Base-by-base conservation (phyloP, 1,140 invertebrate species). In the Macrostomum lignano region DNA sequence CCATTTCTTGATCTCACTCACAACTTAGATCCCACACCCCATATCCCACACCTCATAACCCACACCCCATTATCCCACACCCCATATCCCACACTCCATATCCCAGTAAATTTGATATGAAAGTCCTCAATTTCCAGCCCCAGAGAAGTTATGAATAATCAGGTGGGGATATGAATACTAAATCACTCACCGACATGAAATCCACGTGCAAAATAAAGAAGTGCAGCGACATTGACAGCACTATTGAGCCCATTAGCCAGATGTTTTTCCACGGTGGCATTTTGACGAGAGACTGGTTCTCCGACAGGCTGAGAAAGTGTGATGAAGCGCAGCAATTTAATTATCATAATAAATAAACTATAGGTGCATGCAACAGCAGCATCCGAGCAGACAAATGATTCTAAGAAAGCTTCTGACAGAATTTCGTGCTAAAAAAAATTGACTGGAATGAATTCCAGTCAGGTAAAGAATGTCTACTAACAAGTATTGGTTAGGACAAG, bases 241-340 rank as follows among this genome's bases (percentile, higher is more conserved):
- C 72, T 69, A 98, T 96, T 47, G 88, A 82, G 43, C 73, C 76
- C 47, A 96, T 67, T 46, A 98, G 68, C 82, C 84, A 94, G 61
- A 79, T 65, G 66, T 96, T 96, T 51, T 66, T 62, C 91, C 91
- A 98, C 50, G 91, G 91, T 10, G 88, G 88, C 88, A 98, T 98
- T 38, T 70, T 65, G 36, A 94, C 60, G 38, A 98, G 67, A 29
- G 86, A 96, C 65, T 98, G 91, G 66, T 98, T 98, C 65, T 98
- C 91, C 48, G 82, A 93, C 55, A 94, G 74, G 58, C 79, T 81
- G 49, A 30, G 64, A 52, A 20, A 56, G 52, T 24, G n/a, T 9
- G n/a, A 9, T 24, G 9, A 52, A 55, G 47, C 56, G 55, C 19
- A 56, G 44, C 23, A 9, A 24, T 9, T 24, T 24, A n/a, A 9